phyloP scores from a whole-genome alignment of 2,113 vertebrate genomes.

The Speoplatyrhinus poulsoni region DNA sequence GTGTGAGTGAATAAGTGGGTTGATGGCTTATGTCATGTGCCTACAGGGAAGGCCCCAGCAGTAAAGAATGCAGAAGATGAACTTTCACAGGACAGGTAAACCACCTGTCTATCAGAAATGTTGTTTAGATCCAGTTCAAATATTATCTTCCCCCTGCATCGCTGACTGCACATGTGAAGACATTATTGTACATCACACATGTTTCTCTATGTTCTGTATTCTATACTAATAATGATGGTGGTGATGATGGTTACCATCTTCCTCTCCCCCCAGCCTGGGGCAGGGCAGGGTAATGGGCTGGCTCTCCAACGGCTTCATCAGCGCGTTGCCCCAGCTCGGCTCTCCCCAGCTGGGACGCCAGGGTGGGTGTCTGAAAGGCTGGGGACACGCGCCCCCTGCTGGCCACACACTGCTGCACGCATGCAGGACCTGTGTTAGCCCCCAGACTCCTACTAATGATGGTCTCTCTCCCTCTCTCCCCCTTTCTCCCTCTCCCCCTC shows the following conservation, averaged over 20 bases:
- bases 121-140: too few relatives aligned
- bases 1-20: neutral
- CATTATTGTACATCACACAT: too few relatives aligned
- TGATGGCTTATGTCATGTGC: neutral
- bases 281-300: conserved; percentile 72
- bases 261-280: conserved; percentile 42
- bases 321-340: conserved; percentile 69
- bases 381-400: too few relatives aligned
- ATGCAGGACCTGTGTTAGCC: neutral
- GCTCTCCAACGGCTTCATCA: conserved; percentile 75
- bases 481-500: neutral
- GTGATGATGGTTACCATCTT: too few relatives aligned
- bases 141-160: too few relatives aligned
- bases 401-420: too few relatives aligned
- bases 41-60: neutral
- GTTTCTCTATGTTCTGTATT: too few relatives aligned
- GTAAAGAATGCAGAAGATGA: neutral
- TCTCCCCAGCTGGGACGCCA: conserved; percentile 46
- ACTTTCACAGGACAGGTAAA: neutral
- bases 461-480: neutral
- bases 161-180: too few relatives aligned
- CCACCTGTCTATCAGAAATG: too few relatives aligned
- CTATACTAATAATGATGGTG: too few relatives aligned
- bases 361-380: conserved; percentile 41
- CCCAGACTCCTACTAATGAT: neutral